These are phyloP conservation scores for Eupithecia dodoneata DNA, from an alignment of 2,888 invertebrate species.

Conservation along the genomic window DNA sequence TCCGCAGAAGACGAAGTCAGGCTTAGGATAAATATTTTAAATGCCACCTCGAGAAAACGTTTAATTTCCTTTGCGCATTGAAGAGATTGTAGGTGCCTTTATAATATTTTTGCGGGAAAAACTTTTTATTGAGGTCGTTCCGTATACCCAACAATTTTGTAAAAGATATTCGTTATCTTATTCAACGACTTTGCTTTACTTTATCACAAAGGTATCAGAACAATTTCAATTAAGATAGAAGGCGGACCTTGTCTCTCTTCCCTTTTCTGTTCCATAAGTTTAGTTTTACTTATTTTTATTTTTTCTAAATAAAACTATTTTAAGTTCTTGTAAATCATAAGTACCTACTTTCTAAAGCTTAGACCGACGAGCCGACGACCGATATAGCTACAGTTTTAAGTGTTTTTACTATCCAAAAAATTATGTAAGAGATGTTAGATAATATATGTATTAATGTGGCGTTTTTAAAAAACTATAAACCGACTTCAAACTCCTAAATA, in stretches of 20 bases:
- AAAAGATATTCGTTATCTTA: background rate
- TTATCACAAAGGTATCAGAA: background rate
- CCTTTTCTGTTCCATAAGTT: background rate
- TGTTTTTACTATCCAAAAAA: background rate
- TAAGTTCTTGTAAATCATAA: background rate
- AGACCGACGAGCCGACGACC: no score
- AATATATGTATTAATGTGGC: no score
- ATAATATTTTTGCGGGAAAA: conserved; percentile 11
- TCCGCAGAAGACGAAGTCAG: conserved; percentile 53
- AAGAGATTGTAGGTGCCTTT: conserved; percentile 47
- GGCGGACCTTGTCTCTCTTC: background rate
- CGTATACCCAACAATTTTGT: background rate
- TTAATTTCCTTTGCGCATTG: conserved; percentile 67
- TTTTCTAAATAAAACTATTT: background rate
- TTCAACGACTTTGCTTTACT: background rate
- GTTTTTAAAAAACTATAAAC: no score
- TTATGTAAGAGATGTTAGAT: background rate
- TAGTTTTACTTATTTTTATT: background rate
- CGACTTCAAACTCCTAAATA: no score
- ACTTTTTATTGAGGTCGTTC: background rate
- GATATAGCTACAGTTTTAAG: background rate
- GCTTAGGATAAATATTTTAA: conserved; percentile 64
- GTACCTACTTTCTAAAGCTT: no score
- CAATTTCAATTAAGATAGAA: background rate
- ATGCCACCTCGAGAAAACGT: conserved; percentile 55